phyloP scores from a whole-genome alignment of 1,140 invertebrate genomes.

The Venustaconcha ellipsiformis region DNA sequence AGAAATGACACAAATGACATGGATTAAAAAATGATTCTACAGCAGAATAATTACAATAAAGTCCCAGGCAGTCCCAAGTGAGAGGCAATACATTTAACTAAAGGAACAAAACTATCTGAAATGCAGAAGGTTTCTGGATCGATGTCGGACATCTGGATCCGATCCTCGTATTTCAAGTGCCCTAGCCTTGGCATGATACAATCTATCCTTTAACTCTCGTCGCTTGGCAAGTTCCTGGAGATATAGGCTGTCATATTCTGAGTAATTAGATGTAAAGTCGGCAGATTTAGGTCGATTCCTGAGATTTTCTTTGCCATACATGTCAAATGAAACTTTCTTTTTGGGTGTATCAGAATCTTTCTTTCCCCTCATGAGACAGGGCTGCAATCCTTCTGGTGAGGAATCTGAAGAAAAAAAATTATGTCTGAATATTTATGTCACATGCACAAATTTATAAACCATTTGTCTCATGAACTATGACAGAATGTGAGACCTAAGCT shows the following conservation, averaged over 20 bases:
- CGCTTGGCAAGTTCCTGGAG: conserved; percentile 45
- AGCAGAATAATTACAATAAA: too few species aligned
- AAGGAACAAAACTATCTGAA: conserved; percentile 42
- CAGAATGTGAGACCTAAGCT: neutral
- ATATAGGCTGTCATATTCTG: conserved; percentile 43
- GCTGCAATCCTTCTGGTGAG: conserved; percentile 30
- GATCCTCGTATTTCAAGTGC: conserved; percentile 43
- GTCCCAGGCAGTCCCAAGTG: too few species aligned
- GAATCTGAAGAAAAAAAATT: conserved; percentile 16
- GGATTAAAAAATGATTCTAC: too few species aligned
- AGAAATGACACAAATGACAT: too few species aligned
- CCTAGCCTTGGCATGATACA: conserved; percentile 51
- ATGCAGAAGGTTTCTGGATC: conserved; percentile 47
- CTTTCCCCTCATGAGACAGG: conserved; percentile 54
- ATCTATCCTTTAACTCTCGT: conserved; percentile 53
- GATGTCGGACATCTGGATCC: conserved; percentile 33
- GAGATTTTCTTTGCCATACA: conserved; percentile 60
- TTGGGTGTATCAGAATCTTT: conserved; percentile 56
- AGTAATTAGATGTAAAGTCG: conserved; percentile 39
- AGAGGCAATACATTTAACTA: neutral
- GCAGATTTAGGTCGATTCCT: conserved; percentile 37
- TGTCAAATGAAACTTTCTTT: conserved; percentile 61
- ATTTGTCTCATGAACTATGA: neutral
- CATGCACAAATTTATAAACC: neutral
- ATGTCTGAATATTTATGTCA: neutral